These are phyloP conservation scores for Beris chalybata DNA, from an alignment of 2,888 invertebrate species.

Conservation along the genomic window DNA sequence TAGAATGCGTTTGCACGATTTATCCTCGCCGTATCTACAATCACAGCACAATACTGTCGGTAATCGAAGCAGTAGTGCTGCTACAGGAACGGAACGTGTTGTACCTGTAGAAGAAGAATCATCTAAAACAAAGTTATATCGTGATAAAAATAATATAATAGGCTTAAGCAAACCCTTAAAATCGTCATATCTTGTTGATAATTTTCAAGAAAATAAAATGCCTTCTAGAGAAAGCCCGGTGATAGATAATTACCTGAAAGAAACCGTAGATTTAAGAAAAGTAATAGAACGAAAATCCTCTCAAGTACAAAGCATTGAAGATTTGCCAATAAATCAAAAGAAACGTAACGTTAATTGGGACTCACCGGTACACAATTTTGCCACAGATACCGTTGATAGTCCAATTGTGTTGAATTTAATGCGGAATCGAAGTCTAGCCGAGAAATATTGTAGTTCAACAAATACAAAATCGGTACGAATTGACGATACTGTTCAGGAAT, in stretches of 20 bases:
- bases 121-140: not conserved
- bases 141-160: constrained; percentile 6
- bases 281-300: not conserved
- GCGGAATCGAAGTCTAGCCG: not conserved
- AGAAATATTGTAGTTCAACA: not conserved
- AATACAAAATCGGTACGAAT: constrained; percentile 33
- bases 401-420: not conserved
- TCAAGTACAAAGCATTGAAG: constrained; percentile 19
- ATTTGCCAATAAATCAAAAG: constrained; percentile 39
- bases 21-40: constrained; percentile 5
- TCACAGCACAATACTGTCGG: not conserved
- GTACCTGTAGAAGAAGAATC: constrained; percentile 5
- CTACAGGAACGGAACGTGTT: not conserved
- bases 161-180: not conserved
- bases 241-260: not conserved
- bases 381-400: constrained; percentile 26
- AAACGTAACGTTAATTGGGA: constrained; percentile 57
- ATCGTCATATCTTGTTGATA: not conserved
- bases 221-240: constrained; percentile 1
- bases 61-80: not conserved
- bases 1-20: constrained; percentile 18
- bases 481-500: constrained; percentile 43
- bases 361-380: constrained; percentile 52
- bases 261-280: constrained; percentile 6
- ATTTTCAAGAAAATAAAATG: constrained; percentile 6